A percentile compares a stretch with the other conserved stretches of the same genome.
These are phyloP conservation scores for Boloria euphrosyne DNA, from an alignment of 2,888 invertebrate genomes.

Conservation along the genomic window DNA sequence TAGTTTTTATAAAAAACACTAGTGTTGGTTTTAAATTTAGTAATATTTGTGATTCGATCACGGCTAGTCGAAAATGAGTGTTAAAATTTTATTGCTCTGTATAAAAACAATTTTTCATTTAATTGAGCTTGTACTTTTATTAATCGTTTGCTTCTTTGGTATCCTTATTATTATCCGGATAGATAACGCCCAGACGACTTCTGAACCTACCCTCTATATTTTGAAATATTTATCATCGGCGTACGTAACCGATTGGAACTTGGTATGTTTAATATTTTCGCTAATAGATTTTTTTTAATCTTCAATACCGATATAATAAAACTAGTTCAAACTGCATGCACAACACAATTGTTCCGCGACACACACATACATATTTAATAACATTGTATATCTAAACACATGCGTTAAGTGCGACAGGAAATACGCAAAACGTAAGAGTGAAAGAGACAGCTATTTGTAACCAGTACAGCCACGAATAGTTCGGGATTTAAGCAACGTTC, in stretches of 20 bases:
- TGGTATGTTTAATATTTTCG: constrained; percentile 19
- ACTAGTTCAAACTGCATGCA: too few relatives aligned
- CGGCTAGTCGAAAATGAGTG: background rate
- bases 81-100: background rate
- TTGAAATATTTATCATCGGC: constrained; percentile 15
- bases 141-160: background rate
- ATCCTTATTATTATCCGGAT: background rate
- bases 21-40: background rate
- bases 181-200: background rate
- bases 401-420: too few relatives aligned
- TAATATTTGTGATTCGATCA: background rate
- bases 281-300: background rate
- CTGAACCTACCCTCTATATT: background rate
- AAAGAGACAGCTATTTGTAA: too few relatives aligned
- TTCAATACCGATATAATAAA: too few relatives aligned
- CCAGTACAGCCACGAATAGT: too few relatives aligned
- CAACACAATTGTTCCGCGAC: too few relatives aligned
- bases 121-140: background rate
- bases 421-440: too few relatives aligned
- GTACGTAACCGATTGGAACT: constrained; percentile 32
- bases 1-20: too few relatives aligned
- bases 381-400: too few relatives aligned
- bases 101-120: background rate
- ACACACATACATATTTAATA: too few relatives aligned
- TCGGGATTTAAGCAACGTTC: too few relatives aligned